Evolutionary conservation across 2,888 invertebrate genomes (phyloP), one percentile per base, ranked within the genome.

Genomic region (Eurytoma adleriae): DNA sequence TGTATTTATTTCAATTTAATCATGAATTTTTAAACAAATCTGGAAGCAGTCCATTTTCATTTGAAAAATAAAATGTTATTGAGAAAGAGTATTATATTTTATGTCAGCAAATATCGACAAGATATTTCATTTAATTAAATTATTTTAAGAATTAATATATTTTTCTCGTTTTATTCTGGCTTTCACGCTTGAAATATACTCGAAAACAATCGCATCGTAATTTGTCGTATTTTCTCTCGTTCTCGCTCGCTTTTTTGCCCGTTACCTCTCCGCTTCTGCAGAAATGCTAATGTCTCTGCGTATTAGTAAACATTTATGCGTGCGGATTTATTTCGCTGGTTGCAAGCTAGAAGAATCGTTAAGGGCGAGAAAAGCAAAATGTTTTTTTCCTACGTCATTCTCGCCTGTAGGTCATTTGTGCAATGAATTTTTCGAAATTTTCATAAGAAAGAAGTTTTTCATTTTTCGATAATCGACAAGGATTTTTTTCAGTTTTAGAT

Each of bases 231-330:
- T 20, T 7, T 16, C 20, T 20, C 54, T 16, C n/a, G 14, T n/a
- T 54, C 54, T n/a, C 54, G 40, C 40, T 59, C 13, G 14, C 57
- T 24, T 50, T 7, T 5, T 40, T 7, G 4, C 4, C 40, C 40
- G 3, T 40, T 7, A 7, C 5, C 40, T 40, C 40, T 40, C 7
- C 4, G 40, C 40, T 40, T 40, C 7, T 40, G 40, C 40, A 40
- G 66, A 79, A 78, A 75, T 72, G 78, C 62, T 79, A 78, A 79
- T 81, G 57, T 20, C 50, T 13, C 61, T 18, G 16, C 48, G 68
- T 79, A 81, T 81, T 79, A 76, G 75, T 79, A 81, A 75, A 81
- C 81, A 81, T 78, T 79, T 79, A 79, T 81, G 81, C 66, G 64
- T 40, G 30, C 57, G 27, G n/a, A 67, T 72, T 68, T 77, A 69